Conservation (phyloP, 2,797 vertebrate species). For the Sphenodon punctatus region DNA sequence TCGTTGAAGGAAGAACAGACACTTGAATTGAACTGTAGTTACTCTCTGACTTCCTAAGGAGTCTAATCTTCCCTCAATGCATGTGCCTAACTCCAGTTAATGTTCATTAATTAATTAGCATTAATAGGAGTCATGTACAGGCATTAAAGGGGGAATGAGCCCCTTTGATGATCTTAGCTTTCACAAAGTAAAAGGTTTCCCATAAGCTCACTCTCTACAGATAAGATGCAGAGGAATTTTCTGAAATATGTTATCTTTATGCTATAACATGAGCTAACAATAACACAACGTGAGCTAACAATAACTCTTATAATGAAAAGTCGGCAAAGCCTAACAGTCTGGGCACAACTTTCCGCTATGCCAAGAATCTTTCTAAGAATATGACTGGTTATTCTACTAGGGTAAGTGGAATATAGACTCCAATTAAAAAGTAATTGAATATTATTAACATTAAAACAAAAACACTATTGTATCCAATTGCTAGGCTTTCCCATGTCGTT, state of each 20-base stretch:
- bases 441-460: slow-evolving; percentile 69
- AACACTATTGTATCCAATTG: slow-evolving; percentile 60
- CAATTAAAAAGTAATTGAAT: slow-evolving; percentile 67
- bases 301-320: slow-evolving; percentile 37
- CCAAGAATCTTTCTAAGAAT: slow-evolving; percentile 50
- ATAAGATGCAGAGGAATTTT: slow-evolving; percentile 10
- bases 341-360: slow-evolving; percentile 43
- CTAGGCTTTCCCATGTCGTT: slow-evolving; percentile 46
- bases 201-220: slow-evolving; percentile 28
- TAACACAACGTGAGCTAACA: slow-evolving; percentile 41
- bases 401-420: slow-evolving; percentile 54
- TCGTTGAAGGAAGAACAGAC: neutral
- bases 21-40: neutral
- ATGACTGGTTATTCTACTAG: slow-evolving; percentile 43
- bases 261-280: slow-evolving; percentile 38
- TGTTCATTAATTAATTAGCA: neutral
- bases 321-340: slow-evolving; percentile 47
- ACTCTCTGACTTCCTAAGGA: neutral
- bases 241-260: slow-evolving; percentile 35
- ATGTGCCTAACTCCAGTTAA: neutral
- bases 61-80: neutral
- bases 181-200: slow-evolving; percentile 32
- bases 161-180: neutral
- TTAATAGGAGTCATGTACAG: neutral
- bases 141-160: neutral